Conservation (phyloP, 1,140 invertebrate genomes). For the Gryon sp. region DNA sequence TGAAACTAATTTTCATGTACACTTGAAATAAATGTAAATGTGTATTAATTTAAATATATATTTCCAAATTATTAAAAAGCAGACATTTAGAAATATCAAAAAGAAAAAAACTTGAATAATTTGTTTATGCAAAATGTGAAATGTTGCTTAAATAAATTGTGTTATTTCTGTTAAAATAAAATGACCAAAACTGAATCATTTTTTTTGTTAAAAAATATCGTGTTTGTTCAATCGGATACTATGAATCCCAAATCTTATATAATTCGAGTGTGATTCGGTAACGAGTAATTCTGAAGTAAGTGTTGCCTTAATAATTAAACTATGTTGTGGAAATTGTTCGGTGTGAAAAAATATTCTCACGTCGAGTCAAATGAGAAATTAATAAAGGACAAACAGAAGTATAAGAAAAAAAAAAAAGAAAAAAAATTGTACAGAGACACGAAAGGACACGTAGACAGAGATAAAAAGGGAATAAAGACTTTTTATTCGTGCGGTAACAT, state of each 20-base stretch:
- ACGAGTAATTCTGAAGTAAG: slow-evolving; percentile 63
- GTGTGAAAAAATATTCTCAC: no score
- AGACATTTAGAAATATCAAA: no score
- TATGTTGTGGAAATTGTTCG: slow-evolving; percentile 36
- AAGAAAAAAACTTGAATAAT: no score
- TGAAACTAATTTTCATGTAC: no score
- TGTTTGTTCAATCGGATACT: slow-evolving; percentile 9
- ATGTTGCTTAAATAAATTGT: no score
- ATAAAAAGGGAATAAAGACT: slow-evolving; percentile 46
- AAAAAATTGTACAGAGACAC: slow-evolving; percentile 10
- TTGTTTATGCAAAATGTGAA: no score
- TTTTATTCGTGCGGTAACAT: slow-evolving; percentile 70
- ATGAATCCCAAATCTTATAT: slow-evolving; percentile 18
- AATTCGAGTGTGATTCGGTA: slow-evolving; percentile 33
- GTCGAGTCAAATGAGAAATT: no score
- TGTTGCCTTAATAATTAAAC: slow-evolving; percentile 74
- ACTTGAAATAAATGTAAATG: no score
- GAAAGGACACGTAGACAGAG: slow-evolving; percentile 10
- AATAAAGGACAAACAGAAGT: not conserved
- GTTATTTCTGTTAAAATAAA: no score
- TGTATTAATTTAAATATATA: no score
- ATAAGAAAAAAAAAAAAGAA: not conserved
- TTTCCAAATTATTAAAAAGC: no score
- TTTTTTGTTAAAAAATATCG: not conserved
- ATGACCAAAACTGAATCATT: no score